Base-by-base conservation (phyloP, 2,113 vertebrate genomes). In the Gallinago paraguaiae region DNA sequence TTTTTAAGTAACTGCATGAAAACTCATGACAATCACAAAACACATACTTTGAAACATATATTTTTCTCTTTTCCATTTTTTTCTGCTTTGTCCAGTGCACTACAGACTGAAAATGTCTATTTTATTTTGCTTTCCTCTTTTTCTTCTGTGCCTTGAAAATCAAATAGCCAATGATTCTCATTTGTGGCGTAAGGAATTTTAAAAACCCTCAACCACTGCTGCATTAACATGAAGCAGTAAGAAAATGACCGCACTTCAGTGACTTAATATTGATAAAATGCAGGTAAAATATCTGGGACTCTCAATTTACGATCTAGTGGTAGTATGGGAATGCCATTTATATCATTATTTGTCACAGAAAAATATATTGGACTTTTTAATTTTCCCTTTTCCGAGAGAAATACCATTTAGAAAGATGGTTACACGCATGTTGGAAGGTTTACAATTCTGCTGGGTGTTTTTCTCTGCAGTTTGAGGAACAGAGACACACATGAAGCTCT, bases 381-480 rank as follows among this genome's bases (percentile, higher is more conserved):
- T 33, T 69, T 72, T 53, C 11, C 15, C 2, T 56, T 72, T 51
- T 78, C 6, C 0, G 2, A 41, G 18, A 74, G n/a, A 57, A 87
- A 64, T 31, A 41, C 4, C 9, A 39, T 20, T 50, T 57, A 30
- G 39, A 30, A 60, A 64, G 68, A 57, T 17, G 2, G 13, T 46
- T 3, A 0, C 2, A 12, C 9, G 3, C 37, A 10, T 51, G 9
- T 2, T 2, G 37, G 9, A 75, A 54, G 37, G 4, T 53, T 85
- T 82, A 25, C 0, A 0, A 9, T 41, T 76, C 10, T 79, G 25
- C 45, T 45, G 45, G 45, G 8, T 63, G 27, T 54, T 56, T 57
- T 28, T 68, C n/a, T 77, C 24, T 41, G 11, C 23, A 35, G 8
- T 41, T 30, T 76, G 25, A 19, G 39, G 24, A 93, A 33, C 46